Evolutionary conservation across 2,113 vertebrate genomes (phyloP).

Genomic region (Leptobrachium leishanense): DNA sequence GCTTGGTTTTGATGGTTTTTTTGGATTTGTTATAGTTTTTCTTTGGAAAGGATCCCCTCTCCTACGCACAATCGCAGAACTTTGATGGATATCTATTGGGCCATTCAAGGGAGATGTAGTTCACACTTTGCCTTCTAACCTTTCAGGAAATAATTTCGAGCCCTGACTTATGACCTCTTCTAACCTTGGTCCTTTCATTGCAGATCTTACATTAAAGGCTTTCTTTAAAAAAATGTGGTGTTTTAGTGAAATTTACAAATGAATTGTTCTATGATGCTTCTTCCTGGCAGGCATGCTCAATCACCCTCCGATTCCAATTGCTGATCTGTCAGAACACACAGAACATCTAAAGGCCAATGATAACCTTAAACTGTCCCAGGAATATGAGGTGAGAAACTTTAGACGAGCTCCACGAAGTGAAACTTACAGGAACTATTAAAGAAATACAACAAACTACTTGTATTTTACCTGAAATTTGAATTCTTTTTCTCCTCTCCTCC

Average conservation of each 20-base stretch:
- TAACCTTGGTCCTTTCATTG: constrained; percentile 67
- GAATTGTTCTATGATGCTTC: constrained; percentile 25
- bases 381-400: constrained; percentile 85
- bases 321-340: constrained; percentile 92
- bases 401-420: too few relatives aligned
- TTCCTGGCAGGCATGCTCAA: constrained; percentile 88
- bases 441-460: too few relatives aligned
- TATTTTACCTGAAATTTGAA: too few relatives aligned
- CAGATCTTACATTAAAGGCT: constrained; percentile 65
- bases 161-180: constrained; percentile 60
- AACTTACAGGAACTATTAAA: too few relatives aligned
- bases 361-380: constrained; percentile 96
- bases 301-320: constrained; percentile 92
- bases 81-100: constrained; percentile 54
- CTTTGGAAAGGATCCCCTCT: not conserved
- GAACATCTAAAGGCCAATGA: constrained; percentile 96
- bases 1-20: not conserved
- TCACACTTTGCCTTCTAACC: constrained; percentile 51
- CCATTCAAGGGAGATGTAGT: constrained; percentile 51
- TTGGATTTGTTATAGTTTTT: not conserved
- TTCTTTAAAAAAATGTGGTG: constrained; percentile 55
- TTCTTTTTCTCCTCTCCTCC: too few relatives aligned
- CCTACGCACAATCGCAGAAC: not conserved
- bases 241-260: constrained; percentile 46
- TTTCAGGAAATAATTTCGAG: constrained; percentile 69